phyloP scores from a whole-genome alignment of 2,797 vertebrate genomes.

The Paedocypris micromegethes region DNA sequence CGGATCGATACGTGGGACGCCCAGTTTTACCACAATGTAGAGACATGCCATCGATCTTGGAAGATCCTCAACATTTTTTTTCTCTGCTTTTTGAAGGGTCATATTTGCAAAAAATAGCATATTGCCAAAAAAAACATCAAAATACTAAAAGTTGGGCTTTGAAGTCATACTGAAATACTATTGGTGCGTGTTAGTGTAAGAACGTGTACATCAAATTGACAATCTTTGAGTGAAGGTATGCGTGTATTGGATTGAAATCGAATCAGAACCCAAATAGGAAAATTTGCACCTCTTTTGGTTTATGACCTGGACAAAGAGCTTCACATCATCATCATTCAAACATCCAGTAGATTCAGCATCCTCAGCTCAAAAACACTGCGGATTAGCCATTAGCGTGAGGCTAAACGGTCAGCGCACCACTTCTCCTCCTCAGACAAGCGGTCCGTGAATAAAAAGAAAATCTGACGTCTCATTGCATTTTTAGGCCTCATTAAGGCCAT shows the following conservation, averaged over 20 bases:
- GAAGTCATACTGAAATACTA: too few relatives aligned
- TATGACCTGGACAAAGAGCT: constrained; percentile 16
- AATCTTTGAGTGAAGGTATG: too few relatives aligned
- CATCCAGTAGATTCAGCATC: constrained; percentile 1
- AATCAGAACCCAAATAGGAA: too few relatives aligned
- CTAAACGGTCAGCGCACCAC: constrained; percentile 32
- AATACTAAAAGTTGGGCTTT: too few relatives aligned
- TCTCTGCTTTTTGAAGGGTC: constrained; percentile 34
- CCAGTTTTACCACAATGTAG: constrained; percentile 40
- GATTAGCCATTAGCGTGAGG: constrained; percentile 23
- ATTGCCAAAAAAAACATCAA: too few relatives aligned
- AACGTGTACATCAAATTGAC: too few relatives aligned
- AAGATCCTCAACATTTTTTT: constrained; percentile 27
- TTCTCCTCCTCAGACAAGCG: constrained; percentile 41
- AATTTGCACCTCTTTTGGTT: too few relatives aligned
- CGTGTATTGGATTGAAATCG: too few relatives aligned
- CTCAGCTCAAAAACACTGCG: constrained; percentile 24
- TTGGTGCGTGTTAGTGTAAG: too few relatives aligned
- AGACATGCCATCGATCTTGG: constrained; percentile 32
- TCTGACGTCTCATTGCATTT: constrained; percentile 36
- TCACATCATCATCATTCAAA: constrained; percentile 15
- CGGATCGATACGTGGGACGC: constrained; percentile 45
- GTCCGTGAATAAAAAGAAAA: constrained; percentile 46
- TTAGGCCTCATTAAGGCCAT: constrained; percentile 42
- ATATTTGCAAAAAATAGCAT: not conserved